These are phyloP conservation scores for Noctua pronuba DNA, from an alignment of 2,888 invertebrate genomes.

Conservation along the genomic window DNA sequence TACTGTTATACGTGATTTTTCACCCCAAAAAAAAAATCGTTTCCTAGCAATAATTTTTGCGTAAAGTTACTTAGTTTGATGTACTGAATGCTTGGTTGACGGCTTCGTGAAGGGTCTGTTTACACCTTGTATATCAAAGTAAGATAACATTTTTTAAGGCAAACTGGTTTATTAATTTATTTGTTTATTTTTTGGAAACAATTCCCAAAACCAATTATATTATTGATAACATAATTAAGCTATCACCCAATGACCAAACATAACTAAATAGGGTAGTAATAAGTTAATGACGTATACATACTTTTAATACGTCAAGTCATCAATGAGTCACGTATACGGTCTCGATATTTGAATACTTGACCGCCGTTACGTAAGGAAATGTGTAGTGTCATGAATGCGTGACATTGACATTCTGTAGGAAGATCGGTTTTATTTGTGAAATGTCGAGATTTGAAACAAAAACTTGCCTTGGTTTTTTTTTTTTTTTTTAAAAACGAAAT, in stretches of 20 bases:
- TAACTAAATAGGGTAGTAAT: neutral
- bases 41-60: no score
- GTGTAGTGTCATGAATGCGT: slow-evolving; percentile 4
- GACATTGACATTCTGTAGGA: slow-evolving; percentile 33
- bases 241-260: neutral
- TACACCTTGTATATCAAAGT: neutral
- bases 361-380: slow-evolving; percentile 21
- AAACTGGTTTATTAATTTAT: neutral
- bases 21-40: no score
- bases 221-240: neutral
- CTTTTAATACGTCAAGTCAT: slow-evolving; percentile 11
- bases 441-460: neutral
- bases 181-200: neutral
- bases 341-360: neutral
- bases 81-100: no score
- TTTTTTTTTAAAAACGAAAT: neutral
- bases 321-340: slow-evolving; percentile 12
- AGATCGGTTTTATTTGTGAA: neutral
- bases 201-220: neutral
- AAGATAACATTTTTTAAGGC: neutral
- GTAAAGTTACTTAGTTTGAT: no score
- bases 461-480: neutral
- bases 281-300: neutral
- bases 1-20: no score
- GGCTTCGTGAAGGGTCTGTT: no score